phyloP scores from a whole-genome alignment of 2,797 vertebrate genomes.

The Eidolon dupreanum region DNA sequence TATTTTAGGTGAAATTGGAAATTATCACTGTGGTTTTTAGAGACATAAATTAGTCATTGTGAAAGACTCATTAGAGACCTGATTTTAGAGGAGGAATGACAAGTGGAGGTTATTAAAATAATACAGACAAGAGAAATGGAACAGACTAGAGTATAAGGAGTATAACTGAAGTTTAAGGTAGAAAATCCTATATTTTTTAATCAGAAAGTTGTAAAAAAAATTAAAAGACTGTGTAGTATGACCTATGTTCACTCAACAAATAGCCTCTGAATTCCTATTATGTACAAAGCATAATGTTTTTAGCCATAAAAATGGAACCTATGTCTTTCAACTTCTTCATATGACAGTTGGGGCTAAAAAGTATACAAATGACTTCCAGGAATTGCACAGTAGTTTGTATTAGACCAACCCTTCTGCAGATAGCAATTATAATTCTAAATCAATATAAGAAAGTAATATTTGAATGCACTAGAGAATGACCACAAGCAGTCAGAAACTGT shows the following conservation, averaged over 20 bases:
- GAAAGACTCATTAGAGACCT: background rate
- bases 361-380: background rate
- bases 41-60: constrained; percentile 26
- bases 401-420: background rate
- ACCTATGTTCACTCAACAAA: background rate
- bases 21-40: background rate
- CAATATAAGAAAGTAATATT: background rate
- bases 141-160: background rate
- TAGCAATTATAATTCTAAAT: background rate
- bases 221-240: background rate
- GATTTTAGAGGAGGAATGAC: background rate
- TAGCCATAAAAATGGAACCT: background rate
- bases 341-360: background rate
- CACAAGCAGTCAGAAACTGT: background rate
- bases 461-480: background rate
- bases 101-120: background rate
- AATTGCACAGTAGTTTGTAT: background rate
- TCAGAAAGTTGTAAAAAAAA: background rate
- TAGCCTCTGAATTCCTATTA: background rate
- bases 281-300: background rate
- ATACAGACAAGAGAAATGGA: background rate
- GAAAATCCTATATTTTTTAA: background rate
- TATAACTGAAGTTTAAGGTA: background rate
- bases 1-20: background rate
- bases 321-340: background rate